Evolutionary conservation across 2,888 invertebrate species (phyloP), one percentile per base, ranked within the genome.

Genomic region (Hirtodrosophila alboralis): DNA sequence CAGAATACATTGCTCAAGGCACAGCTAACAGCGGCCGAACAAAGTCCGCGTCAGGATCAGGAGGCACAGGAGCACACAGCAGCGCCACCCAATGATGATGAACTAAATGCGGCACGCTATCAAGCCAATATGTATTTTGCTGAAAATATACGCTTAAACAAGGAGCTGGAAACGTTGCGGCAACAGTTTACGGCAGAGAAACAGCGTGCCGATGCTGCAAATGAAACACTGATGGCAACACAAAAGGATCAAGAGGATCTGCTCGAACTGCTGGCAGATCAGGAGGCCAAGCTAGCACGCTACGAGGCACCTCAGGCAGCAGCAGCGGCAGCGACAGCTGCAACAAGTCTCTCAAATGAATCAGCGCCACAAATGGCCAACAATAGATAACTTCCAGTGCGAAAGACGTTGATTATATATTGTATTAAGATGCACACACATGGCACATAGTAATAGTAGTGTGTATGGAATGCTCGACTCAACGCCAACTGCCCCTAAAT

Each of bases 241-340:
- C 94, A 93, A 86, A 96, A 95, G 87, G 98, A 99, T 86, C 98
- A 98, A 89, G 98, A 99, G 76, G 98, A 98, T 90, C 91, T 99
- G 64, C 90, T 99, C 52, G 95, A 96, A 85, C 91, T 99, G 56
- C 91, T 99, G 30, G 95, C 96, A 0, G 97, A 98, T 89, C 98
- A 98, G 92, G 98, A 90, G 61, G 88, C 87, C 47, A 95, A 95
- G 89, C 90, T 96, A 28, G 91, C 91, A 37, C 91, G 93, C 44
- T 96, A 95, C 89, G 94, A 93, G 79, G n/a, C n/a, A n/a, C 89
- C 91, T 73, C 92, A 92, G 40, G 87, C 94, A 16, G 23, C 33
- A 21, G 12, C 56, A n/a, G 7, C 13, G 34, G 18, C 37, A 5
- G 9, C 30, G 3, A 12, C 40, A 7, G 21, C 10, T 5, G 23